Conservation (phyloP, 2,113 vertebrate species). For the Neodon shergylaensis region DNA sequence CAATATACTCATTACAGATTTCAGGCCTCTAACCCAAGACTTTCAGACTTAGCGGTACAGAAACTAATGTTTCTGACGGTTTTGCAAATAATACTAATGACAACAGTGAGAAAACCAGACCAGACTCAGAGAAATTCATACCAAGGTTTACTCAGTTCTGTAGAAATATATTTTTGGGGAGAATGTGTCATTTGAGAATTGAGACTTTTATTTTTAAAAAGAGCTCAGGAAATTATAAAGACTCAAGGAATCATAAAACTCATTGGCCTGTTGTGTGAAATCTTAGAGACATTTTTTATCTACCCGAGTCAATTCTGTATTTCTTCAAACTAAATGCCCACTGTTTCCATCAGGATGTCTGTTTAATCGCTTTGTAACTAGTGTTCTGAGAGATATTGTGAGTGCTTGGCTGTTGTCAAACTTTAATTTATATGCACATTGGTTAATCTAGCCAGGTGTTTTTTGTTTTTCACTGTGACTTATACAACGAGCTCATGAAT, state of each 20-base stretch:
- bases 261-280: background rate
- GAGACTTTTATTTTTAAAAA: background rate
- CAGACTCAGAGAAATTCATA: background rate
- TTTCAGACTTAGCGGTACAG: background rate
- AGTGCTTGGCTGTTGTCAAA: background rate
- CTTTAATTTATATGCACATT: background rate
- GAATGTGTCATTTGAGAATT: slow-evolving; percentile 35
- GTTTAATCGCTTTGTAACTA: background rate
- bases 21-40: background rate
- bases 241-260: slow-evolving; percentile 24
- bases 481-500: background rate
- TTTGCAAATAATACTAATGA: background rate
- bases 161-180: background rate
- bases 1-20: slow-evolving; percentile 22
- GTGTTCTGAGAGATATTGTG: background rate
- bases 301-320: slow-evolving; percentile 30
- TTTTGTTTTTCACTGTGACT: slow-evolving; percentile 51
- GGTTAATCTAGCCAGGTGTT: slow-evolving; percentile 2
- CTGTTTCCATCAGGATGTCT: background rate
- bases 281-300: slow-evolving; percentile 14
- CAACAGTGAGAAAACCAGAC: background rate
- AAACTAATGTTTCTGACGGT: background rate
- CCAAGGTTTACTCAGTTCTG: background rate
- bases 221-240: slow-evolving; percentile 11
- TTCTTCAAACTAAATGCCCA: slow-evolving; percentile 34